Percentiles rank a stretch among this genome's conserved stretches.
phyloP scores from a whole-genome alignment of 2,888 invertebrate genomes.

The Megamerina dolium region DNA sequence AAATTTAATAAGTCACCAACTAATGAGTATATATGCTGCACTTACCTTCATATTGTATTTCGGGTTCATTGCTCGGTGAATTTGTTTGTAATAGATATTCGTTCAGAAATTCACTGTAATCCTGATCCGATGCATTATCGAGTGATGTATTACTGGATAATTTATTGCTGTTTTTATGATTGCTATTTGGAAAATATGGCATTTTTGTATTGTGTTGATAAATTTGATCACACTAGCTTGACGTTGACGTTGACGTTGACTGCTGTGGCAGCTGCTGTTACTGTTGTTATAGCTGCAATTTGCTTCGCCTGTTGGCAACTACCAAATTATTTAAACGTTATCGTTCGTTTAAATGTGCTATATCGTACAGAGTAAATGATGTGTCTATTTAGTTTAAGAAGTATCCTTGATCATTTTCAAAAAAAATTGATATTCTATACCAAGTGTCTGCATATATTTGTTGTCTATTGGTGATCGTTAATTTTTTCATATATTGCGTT shows the following conservation, averaged over 20 bases:
- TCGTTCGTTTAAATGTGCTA: too few species aligned
- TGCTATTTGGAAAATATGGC: conserved; percentile 31
- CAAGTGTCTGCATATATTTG: too few species aligned
- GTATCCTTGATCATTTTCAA: too few species aligned
- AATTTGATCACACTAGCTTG: conserved; percentile 10
- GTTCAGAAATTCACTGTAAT: conserved; percentile 46
- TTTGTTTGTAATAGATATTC: conserved; percentile 45
- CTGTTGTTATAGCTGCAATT: not conserved
- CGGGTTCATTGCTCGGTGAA: conserved; percentile 41
- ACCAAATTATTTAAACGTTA: too few species aligned
- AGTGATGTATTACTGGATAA: conserved; percentile 36
- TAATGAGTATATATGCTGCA: not conserved
- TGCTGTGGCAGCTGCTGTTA: not conserved
- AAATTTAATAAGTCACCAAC: conserved; percentile 1
- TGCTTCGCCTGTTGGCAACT: not conserved
- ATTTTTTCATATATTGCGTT: too few species aligned
- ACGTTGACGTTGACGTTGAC: not conserved
- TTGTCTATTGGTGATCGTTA: too few species aligned
- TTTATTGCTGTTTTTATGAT: conserved; percentile 25
- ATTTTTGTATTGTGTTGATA: conserved; percentile 19
- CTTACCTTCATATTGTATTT: conserved; percentile 46
- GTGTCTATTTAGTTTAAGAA: too few species aligned
- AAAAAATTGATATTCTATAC: too few species aligned
- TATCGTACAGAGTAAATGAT: too few species aligned
- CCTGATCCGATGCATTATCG: conserved; percentile 44